Percentiles rank a stretch among this genome's conserved stretches.
These are phyloP conservation scores for Drosophila subquinaria DNA, from an alignment of 2,888 invertebrate genomes.

Conservation along the genomic window DNA sequence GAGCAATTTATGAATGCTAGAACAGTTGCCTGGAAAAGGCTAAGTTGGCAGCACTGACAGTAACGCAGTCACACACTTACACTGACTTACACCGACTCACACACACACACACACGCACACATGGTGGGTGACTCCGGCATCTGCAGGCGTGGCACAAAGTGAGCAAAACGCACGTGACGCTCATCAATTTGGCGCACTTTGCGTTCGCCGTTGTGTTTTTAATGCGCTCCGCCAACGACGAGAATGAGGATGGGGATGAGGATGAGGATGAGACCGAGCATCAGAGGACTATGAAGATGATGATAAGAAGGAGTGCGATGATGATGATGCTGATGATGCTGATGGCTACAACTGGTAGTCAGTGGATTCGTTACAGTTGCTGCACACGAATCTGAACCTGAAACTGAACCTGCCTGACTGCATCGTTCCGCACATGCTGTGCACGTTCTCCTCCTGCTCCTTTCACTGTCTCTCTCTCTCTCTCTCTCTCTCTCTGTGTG, in stretches of 20 bases:
- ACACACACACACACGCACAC: slow-evolving; percentile 16
- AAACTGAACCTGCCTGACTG: slow-evolving; percentile 44
- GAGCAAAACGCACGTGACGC: slow-evolving; percentile 83
- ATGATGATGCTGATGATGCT: slow-evolving; percentile 22
- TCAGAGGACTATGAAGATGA: slow-evolving; percentile 18
- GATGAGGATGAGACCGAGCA: slow-evolving; percentile 16
- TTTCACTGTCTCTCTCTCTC: not conserved
- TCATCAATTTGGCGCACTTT: slow-evolving; percentile 83
- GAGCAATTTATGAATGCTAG: not conserved
- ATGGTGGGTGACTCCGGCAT: slow-evolving; percentile 54
- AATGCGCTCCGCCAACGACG: slow-evolving; percentile 66
- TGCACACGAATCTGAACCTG: slow-evolving; percentile 67
- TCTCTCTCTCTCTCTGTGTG: slow-evolving; percentile 13
- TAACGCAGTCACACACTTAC: not conserved
- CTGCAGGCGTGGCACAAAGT: slow-evolving; percentile 60
- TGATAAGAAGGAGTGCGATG: slow-evolving; percentile 17
- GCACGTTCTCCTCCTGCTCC: slow-evolving; percentile 62
- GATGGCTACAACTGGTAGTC: slow-evolving; percentile 20
- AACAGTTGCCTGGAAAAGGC: not conserved
- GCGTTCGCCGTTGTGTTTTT: slow-evolving; percentile 71
- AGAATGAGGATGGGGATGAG: not conserved
- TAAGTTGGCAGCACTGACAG: slow-evolving; percentile 2
- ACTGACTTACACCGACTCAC: not conserved
- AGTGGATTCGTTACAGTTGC: slow-evolving; percentile 58
- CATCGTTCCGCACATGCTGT: slow-evolving; percentile 81